Evolutionary conservation across 2,113 vertebrate genomes (phyloP).

Genomic region (Heloderma charlesbogerti): DNA sequence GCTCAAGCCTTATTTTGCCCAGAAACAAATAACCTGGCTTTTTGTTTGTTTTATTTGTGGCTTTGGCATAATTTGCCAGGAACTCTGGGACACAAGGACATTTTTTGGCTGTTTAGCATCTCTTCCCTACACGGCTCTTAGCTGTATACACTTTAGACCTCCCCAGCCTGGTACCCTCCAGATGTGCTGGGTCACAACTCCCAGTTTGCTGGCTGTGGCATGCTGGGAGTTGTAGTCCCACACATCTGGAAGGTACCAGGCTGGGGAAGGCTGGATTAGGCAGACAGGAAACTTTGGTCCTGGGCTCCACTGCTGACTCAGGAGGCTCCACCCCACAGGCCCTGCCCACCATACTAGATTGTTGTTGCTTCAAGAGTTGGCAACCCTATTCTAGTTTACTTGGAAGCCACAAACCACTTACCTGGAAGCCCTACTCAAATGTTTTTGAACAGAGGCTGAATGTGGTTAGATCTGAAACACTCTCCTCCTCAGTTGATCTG

Average conservation of each 20-base stretch:
- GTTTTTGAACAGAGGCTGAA: not conserved
- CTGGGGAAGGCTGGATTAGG: not conserved
- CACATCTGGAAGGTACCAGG: too few relatives aligned
- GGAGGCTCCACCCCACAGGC: not conserved
- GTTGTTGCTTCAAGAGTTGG: too few relatives aligned
- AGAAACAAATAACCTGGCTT: not conserved
- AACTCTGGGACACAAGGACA: not conserved
- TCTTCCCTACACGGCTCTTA: not conserved
- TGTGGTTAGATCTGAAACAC: not conserved
- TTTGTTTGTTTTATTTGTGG: not conserved
- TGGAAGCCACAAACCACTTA: too few relatives aligned
- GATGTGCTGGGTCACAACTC: too few relatives aligned
- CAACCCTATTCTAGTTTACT: too few relatives aligned
- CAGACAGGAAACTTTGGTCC: not conserved
- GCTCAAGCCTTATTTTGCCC: not conserved
- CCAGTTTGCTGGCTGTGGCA: too few relatives aligned
- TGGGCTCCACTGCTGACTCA: not conserved
- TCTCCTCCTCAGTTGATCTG: not conserved
- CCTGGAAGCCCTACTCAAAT: not conserved
- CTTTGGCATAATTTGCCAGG: not conserved
- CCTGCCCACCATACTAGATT: not conserved
- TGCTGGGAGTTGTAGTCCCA: too few relatives aligned
- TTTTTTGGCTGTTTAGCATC: not conserved
- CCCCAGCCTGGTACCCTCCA: too few relatives aligned
- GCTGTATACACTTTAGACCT: not conserved